Base-by-base conservation (phyloP, 2,113 vertebrate species). In the Tragelaphus imberbis region DNA sequence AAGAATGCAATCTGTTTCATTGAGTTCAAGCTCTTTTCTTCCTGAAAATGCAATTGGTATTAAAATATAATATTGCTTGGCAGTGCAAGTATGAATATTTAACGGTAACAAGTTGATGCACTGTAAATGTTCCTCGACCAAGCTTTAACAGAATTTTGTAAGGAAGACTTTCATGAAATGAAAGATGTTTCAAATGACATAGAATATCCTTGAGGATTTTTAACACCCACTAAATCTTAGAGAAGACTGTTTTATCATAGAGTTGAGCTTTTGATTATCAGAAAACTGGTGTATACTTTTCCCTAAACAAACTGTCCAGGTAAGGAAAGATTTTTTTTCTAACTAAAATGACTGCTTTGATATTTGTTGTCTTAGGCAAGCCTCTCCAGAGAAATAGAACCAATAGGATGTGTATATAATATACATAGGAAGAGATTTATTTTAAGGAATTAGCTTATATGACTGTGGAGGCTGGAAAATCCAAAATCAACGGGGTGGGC, bases 81-180 rank as follows among this genome's bases (percentile, higher is more conserved):
- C 51, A 84, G 59, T 82, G 11, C 80, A 94, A 93, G 89, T 93
- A 81, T 71, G 84, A 93, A 95, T 93, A 94, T 91, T 92, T 96
- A 93, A 68, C 28, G 16, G 61, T 61, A 90, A 59, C 84, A 93
- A 93, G 40, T 89, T 49, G 44, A 14, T 63, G 33, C 8, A 47
- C 25, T 88, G 56, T 92, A 92, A 89, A 47, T 84, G 51, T 89
- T 97, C 61, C 40, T 71, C 17, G 15, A 27, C 53, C 84, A 15
- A 30, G 19, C 27, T 90, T 91, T 92, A 95, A 82, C 36, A 80
- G 53, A 92, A 58, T 89, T 93, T 81, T 90, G 51, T 59, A 82
- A 92, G 49, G 33, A 86, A 96, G 49, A 86, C 82, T 91, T 91
- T 61, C 44, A 75, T 59, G 63, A 92, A 55, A 47, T 44, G 19